Evolutionary conservation across 2,888 invertebrate genomes (phyloP), one percentile per base, ranked within the genome.

Genomic region (Drosophila colorata): DNA sequence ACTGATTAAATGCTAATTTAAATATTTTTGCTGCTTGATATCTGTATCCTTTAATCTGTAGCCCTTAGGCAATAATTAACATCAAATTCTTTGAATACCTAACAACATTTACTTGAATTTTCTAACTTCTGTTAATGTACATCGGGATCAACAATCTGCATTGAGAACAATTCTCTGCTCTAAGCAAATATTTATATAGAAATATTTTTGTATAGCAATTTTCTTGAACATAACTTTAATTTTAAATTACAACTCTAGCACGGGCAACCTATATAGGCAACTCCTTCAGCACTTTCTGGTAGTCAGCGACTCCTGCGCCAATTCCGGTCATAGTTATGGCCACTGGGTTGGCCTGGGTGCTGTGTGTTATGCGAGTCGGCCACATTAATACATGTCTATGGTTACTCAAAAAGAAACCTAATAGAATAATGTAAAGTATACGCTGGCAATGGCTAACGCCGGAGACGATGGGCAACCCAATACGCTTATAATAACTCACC

Each of bases 351-450:
- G 11, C 6, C 9, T 61, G 18, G 46, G 16, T 13, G 31, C 44
- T 61, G 49, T 43, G 49, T 71, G 89, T 55, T 66, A 74, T 74
- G 56, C 69, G 77, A 87, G 80, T 77, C 63, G 80, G 70, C 73
- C 68, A 74, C 87, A 87, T 89, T 89, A 87, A 82, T 82, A 82
- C 74, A 70, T 61, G 80, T 88, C 89, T 89, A 71, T 59, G 69
- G 74, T 85, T 85, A 77, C 85, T 79, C 77, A 73, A 76, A 69
- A 82, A 88, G 87, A 88, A 87, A 89, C 89, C 87, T 80, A 87
- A 87, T 89, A 89, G 89, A 87, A 87, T 89, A 88, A 88, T 83
- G 84, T 86, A 87, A 87, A 88, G 87, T 80, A 89, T 76, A 80
- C 89, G 69, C 61, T 75, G 79, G 80, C 80, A 77, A 77, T 80